Evolutionary conservation across 1,140 invertebrate species (phyloP), one percentile per base, ranked within the genome.

Genomic region (Panagrolaimus sp.): DNA sequence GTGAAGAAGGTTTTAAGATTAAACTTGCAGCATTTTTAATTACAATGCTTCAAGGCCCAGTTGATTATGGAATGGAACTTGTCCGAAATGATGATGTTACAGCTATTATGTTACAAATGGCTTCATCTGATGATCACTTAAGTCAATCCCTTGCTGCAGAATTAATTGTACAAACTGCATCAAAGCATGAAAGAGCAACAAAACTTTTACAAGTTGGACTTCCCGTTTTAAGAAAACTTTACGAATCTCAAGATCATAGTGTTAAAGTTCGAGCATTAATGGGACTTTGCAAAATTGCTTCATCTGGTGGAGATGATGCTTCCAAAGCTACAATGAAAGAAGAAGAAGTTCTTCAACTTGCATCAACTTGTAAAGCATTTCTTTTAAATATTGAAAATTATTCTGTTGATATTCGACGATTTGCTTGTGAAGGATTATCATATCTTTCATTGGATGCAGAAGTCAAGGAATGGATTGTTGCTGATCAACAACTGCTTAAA

Each of bases 381-480:
- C 75, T 81, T 4, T 26, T 79, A 8, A 69, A 82, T 69, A 65
- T 65, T 7, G 69, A 79, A 15, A 78, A 76, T 52, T 81, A 76
- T 68, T 78, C 71, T 17, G 79, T 82, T 21, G 76, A 72, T 58
- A 73, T 77, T 52, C 48, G 71, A 52, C 70, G 67, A 62, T 82
- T 82, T 67, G 94, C 95, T 0, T 91, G 93, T 28, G 96, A 99
- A 86, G 96, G 95, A 14, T 86, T 99, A 0, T 95, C 95, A 0
- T 99, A 97, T 83, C 86, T 99, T 2, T 96, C 94, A 5, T 87
- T 99, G 45, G 95, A 99, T 87, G 96, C 93, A 12, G 95, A 98
- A 84, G 92, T 98, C 0, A 99, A 99, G 83, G 95, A 99, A 83
- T 94, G 93, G 83, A 84, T 99, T 12, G 89, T 95, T 24, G 90